phyloP scores from a whole-genome alignment of 2,797 vertebrate genomes.

The Onychomys arenicola region DNA sequence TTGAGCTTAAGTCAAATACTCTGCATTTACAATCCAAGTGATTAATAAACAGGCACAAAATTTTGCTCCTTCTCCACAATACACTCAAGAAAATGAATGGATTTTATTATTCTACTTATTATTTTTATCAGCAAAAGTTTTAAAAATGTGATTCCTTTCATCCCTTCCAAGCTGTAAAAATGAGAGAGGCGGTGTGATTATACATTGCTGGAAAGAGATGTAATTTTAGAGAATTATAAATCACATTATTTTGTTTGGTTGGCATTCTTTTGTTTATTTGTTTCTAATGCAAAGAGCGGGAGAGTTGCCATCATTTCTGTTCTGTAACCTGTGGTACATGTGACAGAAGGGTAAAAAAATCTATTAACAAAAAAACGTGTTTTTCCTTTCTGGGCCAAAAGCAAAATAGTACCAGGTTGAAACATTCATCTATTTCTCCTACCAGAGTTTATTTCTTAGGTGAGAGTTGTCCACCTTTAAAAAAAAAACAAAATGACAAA shows the following conservation, averaged over 20 bases:
- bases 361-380: slow-evolving; percentile 56
- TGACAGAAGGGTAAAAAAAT: slow-evolving; percentile 72
- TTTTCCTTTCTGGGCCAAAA: slow-evolving; percentile 73
- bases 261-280: slow-evolving; percentile 72
- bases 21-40: slow-evolving; percentile 69
- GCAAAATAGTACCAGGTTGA: slow-evolving; percentile 72
- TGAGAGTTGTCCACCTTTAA: slow-evolving; percentile 52
- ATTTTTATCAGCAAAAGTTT: slow-evolving; percentile 81
- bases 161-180: slow-evolving; percentile 69
- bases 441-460: slow-evolving; percentile 61
- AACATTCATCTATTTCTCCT: slow-evolving; percentile 73
- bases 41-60: slow-evolving; percentile 78
- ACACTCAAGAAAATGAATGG: slow-evolving; percentile 75
- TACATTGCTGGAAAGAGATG: slow-evolving; percentile 72
- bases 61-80: slow-evolving; percentile 56
- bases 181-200: slow-evolving; percentile 73
- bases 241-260: slow-evolving; percentile 85
- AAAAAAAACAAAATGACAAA: slow-evolving; percentile 60
- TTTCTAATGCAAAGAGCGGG: slow-evolving; percentile 65
- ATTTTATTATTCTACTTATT: slow-evolving; percentile 81
- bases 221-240: slow-evolving; percentile 85
- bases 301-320: slow-evolving; percentile 65
- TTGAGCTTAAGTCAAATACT: slow-evolving; percentile 81
- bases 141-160: slow-evolving; percentile 67
- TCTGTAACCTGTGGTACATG: background rate